Evolutionary conservation across 2,888 invertebrate genomes (phyloP), one percentile per base, ranked within the genome.

Genomic region (Epinotia brunnichana): DNA sequence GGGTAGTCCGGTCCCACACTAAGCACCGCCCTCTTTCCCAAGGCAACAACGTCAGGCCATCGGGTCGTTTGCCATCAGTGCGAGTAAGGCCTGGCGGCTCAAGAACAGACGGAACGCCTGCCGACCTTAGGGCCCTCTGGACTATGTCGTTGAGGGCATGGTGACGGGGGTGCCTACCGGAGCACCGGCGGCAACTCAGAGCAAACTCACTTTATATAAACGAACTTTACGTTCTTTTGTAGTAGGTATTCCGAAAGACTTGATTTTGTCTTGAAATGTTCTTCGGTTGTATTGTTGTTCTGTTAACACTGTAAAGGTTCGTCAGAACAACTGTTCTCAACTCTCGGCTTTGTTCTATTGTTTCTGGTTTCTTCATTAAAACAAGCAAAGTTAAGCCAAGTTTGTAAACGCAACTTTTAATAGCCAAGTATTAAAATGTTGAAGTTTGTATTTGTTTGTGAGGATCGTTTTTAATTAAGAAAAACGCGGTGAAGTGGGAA

Each of bases 391-490:
- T 66, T 60, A 24, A 51, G n/a, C 13, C 48, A 61, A 71, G 44
- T 68, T 56, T 29, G 41, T n/a, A 11, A 53, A 24, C 19, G 15
- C 19, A 60, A 61, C 44, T 61, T 72, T 62, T 69, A 63, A 63
- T 51, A 59, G 63, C 29, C 19, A 51, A 68, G 39, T 68, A 61
- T 67, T 72, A 61, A 72, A 56, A 59, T 39, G 24, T 44, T 35
- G 69, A 68, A 75, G 75, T 64, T 70, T 67, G 72, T 74, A 76
- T 75, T 74, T 75, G 75, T 74, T 77, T 76, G 73, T 70, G 61
- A 76, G 61, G 76, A 73, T 74, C 70, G 73, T 77, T 79, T 77
- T 77, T 77, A 77, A 80, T 80, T 77, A 78, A 76, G 70, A 75
- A 73, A 73, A 68, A 61, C 56, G 29, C 51, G 68, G 57, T 59